Percentiles rank a stretch among this genome's conserved stretches.
phyloP scores from a whole-genome alignment of 2,888 invertebrate species.

The Pycnomerus fuliginosus region DNA sequence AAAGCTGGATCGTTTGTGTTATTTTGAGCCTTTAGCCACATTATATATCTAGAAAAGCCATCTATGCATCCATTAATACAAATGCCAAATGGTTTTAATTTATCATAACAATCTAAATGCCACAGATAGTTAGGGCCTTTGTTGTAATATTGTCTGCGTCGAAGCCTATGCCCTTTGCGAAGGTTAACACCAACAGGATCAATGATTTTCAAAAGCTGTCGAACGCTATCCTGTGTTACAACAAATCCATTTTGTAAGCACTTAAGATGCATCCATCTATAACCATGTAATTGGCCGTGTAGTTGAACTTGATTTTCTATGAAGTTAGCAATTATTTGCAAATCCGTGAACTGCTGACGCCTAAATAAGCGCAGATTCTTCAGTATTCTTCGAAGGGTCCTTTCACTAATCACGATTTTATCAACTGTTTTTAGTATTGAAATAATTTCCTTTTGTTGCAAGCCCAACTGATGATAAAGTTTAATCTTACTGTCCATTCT shows the following conservation, averaged over 20 bases:
- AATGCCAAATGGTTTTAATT: slow-evolving; percentile 23
- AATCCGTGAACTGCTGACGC: slow-evolving; percentile 11
- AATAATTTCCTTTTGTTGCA: slow-evolving; percentile 3
- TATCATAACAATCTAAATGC: slow-evolving; percentile 27
- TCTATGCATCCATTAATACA: slow-evolving; percentile 10
- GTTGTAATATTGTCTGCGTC: slow-evolving; percentile 21
- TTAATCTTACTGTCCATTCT: no score
- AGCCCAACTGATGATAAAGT: slow-evolving; percentile 2
- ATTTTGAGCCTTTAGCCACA: slow-evolving; percentile 20
- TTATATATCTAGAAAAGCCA: slow-evolving; percentile 21
- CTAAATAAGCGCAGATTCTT: slow-evolving; percentile 1
- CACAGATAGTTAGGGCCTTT: slow-evolving; percentile 23
- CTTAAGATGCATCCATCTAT: slow-evolving; percentile 24
- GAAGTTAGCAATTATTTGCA: slow-evolving; percentile 9
- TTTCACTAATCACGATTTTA: neutral
- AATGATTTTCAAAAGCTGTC: slow-evolving; percentile 13
- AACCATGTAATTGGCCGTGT: slow-evolving; percentile 22
- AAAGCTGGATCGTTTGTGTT: slow-evolving; percentile 22
- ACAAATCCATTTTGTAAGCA: slow-evolving; percentile 23
- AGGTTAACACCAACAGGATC: slow-evolving; percentile 19
- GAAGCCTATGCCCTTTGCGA: slow-evolving; percentile 17
- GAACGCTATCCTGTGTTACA: slow-evolving; percentile 16
- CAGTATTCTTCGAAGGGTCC: neutral
- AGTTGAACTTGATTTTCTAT: slow-evolving; percentile 15
- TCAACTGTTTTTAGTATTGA: neutral